Evolutionary conservation across 2,113 vertebrate species (phyloP), one percentile per base, ranked within the genome.

Genomic region (Nothocercus julius): DNA sequence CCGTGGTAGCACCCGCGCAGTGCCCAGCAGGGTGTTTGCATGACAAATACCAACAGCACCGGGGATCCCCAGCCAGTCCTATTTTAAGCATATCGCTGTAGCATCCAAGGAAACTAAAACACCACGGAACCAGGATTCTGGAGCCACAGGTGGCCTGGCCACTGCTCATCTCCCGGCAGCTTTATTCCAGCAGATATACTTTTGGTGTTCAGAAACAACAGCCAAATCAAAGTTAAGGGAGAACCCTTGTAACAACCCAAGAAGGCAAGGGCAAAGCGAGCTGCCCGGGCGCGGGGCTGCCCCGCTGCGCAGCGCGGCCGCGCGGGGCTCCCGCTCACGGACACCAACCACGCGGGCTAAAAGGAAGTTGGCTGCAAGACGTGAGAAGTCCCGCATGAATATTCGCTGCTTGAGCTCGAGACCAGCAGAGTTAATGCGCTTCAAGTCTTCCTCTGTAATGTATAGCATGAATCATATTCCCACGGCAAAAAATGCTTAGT

Each of bases 121-220:
- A 90, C 80, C 32, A 7, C 80, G 76, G 82, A 96, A 91, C 89
- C 92, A 78, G 95, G 90, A 10, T 76, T 97, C 95, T 90, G 84
- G 81, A 93, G 82, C 49, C 34, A 69, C 11, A 92, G 79, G 58
- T 88, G 87, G 14, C 19, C 85, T 92, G 78, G 40, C 78, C 70
- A 93, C 84, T 89, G 54, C 79, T 87, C 91, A 76, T 88, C 64
- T 47, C 76, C 15, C 9, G 67, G 70, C 22, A 68, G 77, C 81
- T 69, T 84, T 90, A 19, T 76, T 79, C 70, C 18, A 77, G 24
- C 2, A 45, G 45, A 54, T 82, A 45, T 13, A 9, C 7, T 11
- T 58, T 78, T 81, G 85, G 18, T 19, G 82, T 78, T 94, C 25
- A 79, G 75, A 89, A 89, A 15, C 5, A 38, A 32, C 51, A 56